Conservation (phyloP, 1,140 invertebrate genomes). For the Drosophila melanica region DNA sequence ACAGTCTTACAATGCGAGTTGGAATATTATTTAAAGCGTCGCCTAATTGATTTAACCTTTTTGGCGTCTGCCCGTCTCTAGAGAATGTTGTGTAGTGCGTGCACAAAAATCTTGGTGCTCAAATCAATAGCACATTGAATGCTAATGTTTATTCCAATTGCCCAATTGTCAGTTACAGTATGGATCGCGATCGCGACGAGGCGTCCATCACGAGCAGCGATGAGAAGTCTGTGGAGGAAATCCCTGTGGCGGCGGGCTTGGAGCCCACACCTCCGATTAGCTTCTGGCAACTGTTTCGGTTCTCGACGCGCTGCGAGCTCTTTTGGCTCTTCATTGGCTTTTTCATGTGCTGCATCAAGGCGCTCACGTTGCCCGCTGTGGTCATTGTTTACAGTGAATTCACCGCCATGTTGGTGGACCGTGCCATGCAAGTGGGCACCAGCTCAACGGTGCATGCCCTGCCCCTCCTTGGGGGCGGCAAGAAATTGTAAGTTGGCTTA, state of each 20-base stretch:
- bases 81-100: constrained; percentile 20
- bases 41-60: constrained; percentile 82
- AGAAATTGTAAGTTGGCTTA: constrained; percentile 85
- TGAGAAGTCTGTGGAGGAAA: constrained; percentile 58
- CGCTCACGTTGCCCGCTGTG: constrained; percentile 87
- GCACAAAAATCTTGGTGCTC: constrained; percentile 17
- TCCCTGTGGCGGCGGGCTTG: constrained; percentile 60
- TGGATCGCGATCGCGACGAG: constrained; percentile 76
- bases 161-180: constrained; percentile 35
- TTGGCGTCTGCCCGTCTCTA: constrained; percentile 41
- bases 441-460: constrained; percentile 84
- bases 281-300: constrained; percentile 85
- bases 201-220: constrained; percentile 61
- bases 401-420: constrained; percentile 87
- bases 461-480: constrained; percentile 84
- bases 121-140: constrained; percentile 56
- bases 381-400: constrained; percentile 90
- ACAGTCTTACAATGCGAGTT: constrained; percentile 53
- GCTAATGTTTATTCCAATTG: constrained; percentile 34
- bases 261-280: constrained; percentile 63
- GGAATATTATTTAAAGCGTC: constrained; percentile 32
- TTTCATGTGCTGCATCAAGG: constrained; percentile 86
- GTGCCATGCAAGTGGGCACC: constrained; percentile 79
- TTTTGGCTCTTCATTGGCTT: constrained; percentile 85
- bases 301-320: constrained; percentile 86